phyloP scores from a whole-genome alignment of 2,113 vertebrate species.

The Rhipidura dahli region DNA sequence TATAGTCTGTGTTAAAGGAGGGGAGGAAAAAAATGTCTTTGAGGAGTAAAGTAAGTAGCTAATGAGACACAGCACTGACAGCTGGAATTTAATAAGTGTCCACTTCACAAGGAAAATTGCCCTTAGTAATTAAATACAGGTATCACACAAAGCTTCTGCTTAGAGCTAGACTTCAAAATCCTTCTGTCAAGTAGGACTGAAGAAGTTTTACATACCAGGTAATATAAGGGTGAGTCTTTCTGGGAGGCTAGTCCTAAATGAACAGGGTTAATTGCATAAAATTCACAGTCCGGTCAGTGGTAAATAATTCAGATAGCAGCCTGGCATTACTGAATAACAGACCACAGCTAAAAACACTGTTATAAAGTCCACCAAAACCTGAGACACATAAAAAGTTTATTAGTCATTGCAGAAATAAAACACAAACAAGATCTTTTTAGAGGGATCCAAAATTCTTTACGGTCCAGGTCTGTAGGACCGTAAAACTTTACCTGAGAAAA shows the following conservation, averaged over 20 bases:
- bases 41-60: slow-evolving; percentile 70
- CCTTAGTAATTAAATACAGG: slow-evolving; percentile 66
- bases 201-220: neutral
- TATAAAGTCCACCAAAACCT: slow-evolving; percentile 43
- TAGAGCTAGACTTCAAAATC: neutral
- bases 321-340: slow-evolving; percentile 28
- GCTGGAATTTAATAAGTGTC: slow-evolving; percentile 60
- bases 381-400: slow-evolving; percentile 64
- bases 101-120: slow-evolving; percentile 52
- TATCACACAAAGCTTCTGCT: slow-evolving; percentile 45
- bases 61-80: slow-evolving; percentile 72
- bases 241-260: neutral
- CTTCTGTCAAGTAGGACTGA: neutral
- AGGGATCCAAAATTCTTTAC: slow-evolving; percentile 37
- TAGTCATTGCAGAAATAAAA: slow-evolving; percentile 54
- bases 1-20: slow-evolving; percentile 60
- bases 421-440: slow-evolving; percentile 34
- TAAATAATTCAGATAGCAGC: slow-evolving; percentile 40
- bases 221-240: neutral
- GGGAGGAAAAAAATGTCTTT: slow-evolving; percentile 61
- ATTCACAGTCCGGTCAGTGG: slow-evolving; percentile 29
- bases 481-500: slow-evolving; percentile 63
- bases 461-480: neutral
- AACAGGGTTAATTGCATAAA: slow-evolving; percentile 53
- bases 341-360: neutral